Percentiles rank a stretch among this genome's conserved stretches.
phyloP scores from a whole-genome alignment of 2,888 invertebrate genomes.

The Acrocera orbiculus region DNA sequence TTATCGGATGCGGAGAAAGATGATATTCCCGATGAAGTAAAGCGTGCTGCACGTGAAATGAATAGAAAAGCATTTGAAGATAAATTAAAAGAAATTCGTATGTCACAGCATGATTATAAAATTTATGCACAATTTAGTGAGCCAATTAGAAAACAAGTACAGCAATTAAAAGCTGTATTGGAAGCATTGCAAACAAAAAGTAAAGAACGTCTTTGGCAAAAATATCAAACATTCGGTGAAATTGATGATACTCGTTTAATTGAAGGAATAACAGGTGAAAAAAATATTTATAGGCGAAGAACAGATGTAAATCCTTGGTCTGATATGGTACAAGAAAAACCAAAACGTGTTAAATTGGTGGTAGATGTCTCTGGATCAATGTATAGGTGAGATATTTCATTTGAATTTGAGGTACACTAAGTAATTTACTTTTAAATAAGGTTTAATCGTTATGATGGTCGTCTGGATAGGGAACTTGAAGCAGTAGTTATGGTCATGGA shows the following conservation, averaged over 20 bases:
- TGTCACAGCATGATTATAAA: slow-evolving; percentile 86
- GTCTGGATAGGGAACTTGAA: slow-evolving; percentile 80
- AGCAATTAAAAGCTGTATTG: slow-evolving; percentile 64
- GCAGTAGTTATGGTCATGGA: slow-evolving; percentile 81
- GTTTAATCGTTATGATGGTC: slow-evolving; percentile 88
- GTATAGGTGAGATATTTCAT: slow-evolving; percentile 68
- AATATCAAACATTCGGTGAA: slow-evolving; percentile 89
- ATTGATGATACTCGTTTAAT: slow-evolving; percentile 88
- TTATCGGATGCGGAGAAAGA: slow-evolving; percentile 79
- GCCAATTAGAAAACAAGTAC: slow-evolving; percentile 58
- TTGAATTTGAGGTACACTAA: neutral
- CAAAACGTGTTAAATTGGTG: slow-evolving; percentile 70
- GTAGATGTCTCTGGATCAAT: slow-evolving; percentile 93
- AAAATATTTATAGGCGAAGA: slow-evolving; percentile 70
- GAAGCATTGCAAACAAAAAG: slow-evolving; percentile 80
- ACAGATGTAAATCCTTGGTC: slow-evolving; percentile 75
- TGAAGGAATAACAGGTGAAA: slow-evolving; percentile 86
- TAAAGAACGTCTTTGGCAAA: slow-evolving; percentile 84
- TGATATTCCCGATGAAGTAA: slow-evolving; percentile 75
- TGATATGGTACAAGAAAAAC: slow-evolving; percentile 70
- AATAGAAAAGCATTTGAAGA: slow-evolving; percentile 75
- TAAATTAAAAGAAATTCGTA: slow-evolving; percentile 73
- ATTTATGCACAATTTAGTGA: slow-evolving; percentile 67
- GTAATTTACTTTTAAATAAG: slow-evolving; percentile 27
- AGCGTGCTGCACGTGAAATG: slow-evolving; percentile 83